Percentiles rank a stretch among this genome's conserved stretches.
Evolutionary conservation across 1,140 invertebrate genomes (phyloP).

Genomic region (Drosophila malerkotliana): DNA sequence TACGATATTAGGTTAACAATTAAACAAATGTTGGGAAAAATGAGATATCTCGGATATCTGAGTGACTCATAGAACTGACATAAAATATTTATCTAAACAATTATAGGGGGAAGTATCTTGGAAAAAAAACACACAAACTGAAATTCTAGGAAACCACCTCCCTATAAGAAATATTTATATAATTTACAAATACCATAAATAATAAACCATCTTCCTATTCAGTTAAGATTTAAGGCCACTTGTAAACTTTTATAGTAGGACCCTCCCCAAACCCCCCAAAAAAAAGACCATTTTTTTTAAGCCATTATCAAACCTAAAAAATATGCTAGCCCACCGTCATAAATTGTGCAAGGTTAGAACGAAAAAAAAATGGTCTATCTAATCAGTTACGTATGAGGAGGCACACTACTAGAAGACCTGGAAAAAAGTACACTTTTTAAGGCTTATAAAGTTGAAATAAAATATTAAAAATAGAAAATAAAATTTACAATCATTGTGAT

Average conservation of each 20-base stretch:
- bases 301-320: constrained; percentile 31
- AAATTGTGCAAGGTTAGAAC: constrained; percentile 73
- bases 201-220: constrained; percentile 4
- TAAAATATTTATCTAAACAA: too few relatives aligned
- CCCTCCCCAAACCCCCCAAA: not conserved
- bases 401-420: constrained; percentile 13
- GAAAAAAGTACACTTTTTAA: constrained; percentile 6
- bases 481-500: constrained; percentile 46
- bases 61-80: too few relatives aligned
- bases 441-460: constrained; percentile 14
- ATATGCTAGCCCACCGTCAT: constrained; percentile 39
- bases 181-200: constrained; percentile 10
- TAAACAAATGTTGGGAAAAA: too few relatives aligned
- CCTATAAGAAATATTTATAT: too few relatives aligned
- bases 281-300: constrained; percentile 7
- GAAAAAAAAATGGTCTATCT: constrained; percentile 52
- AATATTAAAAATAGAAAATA: constrained; percentile 9
- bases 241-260: constrained; percentile 13
- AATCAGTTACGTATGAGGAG: constrained; percentile 50
- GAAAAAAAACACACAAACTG: too few relatives aligned
- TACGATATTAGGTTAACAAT: too few relatives aligned
- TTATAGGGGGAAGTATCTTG: too few relatives aligned
- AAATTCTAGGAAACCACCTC: too few relatives aligned
- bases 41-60: too few relatives aligned
- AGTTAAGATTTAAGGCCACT: constrained; percentile 15